Evolutionary conservation across 2,113 vertebrate genomes (phyloP).

Genomic region (Nanorana parkeri): DNA sequence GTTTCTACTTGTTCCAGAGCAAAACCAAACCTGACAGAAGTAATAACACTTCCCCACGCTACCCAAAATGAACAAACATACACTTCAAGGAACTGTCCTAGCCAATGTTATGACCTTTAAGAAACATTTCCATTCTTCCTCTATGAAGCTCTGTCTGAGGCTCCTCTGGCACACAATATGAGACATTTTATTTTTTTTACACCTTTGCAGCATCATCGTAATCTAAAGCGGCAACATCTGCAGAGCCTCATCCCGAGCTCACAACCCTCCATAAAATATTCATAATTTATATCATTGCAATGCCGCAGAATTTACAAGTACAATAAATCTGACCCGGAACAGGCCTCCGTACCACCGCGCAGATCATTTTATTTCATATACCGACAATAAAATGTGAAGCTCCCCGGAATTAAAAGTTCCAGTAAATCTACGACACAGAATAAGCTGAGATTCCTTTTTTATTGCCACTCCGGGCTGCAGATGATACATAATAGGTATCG

Average conservation of each 20-base stretch:
- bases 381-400: conserved; percentile 37
- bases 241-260: conserved; percentile 16
- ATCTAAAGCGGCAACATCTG: conserved; percentile 5
- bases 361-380: conserved; percentile 27
- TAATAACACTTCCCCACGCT: no score
- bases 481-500: background rate
- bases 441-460: background rate
- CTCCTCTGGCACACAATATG: background rate
- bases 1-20: no score
- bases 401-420: conserved; percentile 27
- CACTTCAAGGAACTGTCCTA: no score
- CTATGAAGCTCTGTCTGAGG: background rate
- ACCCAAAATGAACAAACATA: no score
- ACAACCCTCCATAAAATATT: conserved; percentile 35
- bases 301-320: conserved; percentile 7
- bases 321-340: conserved; percentile 38
- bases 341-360: background rate
- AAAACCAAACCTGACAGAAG: no score
- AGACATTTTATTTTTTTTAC: background rate
- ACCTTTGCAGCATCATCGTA: background rate
- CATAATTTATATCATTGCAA: background rate
- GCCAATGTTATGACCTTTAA: no score
- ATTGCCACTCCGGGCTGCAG: background rate
- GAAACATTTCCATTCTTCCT: no score
- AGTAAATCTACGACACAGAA: conserved; percentile 19